These are phyloP conservation scores for Amia ocellicauda DNA, from an alignment of 2,113 vertebrate species.

Conservation along the genomic window DNA sequence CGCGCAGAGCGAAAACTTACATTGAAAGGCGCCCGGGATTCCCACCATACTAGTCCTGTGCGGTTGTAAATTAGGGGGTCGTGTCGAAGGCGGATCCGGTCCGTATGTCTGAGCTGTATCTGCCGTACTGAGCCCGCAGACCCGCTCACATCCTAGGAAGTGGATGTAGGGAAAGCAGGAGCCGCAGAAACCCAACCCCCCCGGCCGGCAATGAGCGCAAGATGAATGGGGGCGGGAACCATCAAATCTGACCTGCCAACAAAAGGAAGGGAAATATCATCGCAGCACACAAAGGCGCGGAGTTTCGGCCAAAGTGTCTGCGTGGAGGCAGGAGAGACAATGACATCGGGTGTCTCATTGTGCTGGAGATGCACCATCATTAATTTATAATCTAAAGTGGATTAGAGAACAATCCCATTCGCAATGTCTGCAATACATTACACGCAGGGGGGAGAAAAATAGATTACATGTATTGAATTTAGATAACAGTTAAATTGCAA, in stretches of 20 bases:
- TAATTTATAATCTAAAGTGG: too few relatives aligned
- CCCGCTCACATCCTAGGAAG: neutral
- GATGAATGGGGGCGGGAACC: neutral
- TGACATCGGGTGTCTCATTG: too few relatives aligned
- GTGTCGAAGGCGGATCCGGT: conserved; percentile 25
- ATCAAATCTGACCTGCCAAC: neutral
- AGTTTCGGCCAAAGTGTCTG: too few relatives aligned
- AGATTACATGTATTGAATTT: too few relatives aligned
- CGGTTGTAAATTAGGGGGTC: neutral
- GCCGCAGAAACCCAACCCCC: neutral
- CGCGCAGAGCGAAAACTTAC: conserved; percentile 41
- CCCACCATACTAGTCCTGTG: conserved; percentile 47
- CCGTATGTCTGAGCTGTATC: conserved; percentile 19
- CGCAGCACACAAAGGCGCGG: neutral
- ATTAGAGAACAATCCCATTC: too few relatives aligned
- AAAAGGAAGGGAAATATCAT: neutral
- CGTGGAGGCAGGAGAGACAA: too few relatives aligned
- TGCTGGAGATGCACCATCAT: too few relatives aligned
- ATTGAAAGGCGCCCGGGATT: conserved; percentile 48
- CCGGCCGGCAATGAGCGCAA: neutral
- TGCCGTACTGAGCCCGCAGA: conserved; percentile 13
- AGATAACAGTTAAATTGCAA: too few relatives aligned
- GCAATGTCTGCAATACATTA: too few relatives aligned
- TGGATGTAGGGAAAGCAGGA: neutral
- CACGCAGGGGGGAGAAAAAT: too few relatives aligned